phyloP scores from a whole-genome alignment of 2,888 invertebrate species.

The Petrolisthes cinctipes region DNA sequence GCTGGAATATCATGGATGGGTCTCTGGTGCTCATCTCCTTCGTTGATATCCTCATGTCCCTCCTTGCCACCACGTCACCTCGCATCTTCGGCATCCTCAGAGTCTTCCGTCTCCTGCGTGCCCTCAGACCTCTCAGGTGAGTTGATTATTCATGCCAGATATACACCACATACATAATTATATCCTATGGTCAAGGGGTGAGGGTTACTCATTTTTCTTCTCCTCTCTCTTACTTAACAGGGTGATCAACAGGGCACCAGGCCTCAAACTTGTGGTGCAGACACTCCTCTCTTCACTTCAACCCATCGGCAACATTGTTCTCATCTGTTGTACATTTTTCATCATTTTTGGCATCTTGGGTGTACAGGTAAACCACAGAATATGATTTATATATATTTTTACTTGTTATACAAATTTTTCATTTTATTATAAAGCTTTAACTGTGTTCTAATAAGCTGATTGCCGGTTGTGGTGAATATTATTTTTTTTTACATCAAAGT shows the following conservation, averaged over 20 bases:
- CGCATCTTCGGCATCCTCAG: slow-evolving; percentile 97
- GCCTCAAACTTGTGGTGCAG: slow-evolving; percentile 97
- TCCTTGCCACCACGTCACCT: slow-evolving; percentile 92
- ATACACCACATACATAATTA: neutral
- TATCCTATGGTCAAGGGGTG: neutral
- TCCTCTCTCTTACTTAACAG: slow-evolving; percentile 70
- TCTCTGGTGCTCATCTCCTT: slow-evolving; percentile 97
- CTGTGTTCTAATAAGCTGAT: too few species aligned
- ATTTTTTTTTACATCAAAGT: too few species aligned
- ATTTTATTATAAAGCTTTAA: too few species aligned
- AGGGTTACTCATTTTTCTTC: neutral
- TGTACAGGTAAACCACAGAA: slow-evolving; percentile 80
- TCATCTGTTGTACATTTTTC: slow-evolving; percentile 99
- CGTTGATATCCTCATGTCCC: slow-evolving; percentile 94
- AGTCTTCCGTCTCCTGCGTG: slow-evolving; percentile 94
- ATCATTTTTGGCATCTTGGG: slow-evolving; percentile 99
- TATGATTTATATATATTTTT: neutral
- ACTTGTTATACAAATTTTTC: neutral
- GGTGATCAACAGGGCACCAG: slow-evolving; percentile 98
- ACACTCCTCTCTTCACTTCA: slow-evolving; percentile 95
- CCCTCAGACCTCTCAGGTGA: slow-evolving; percentile 84
- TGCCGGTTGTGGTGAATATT: too few species aligned
- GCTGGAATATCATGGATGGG: slow-evolving; percentile 99
- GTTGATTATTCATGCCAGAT: neutral
- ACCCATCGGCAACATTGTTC: slow-evolving; percentile 99